A percentile compares a stretch with the other conserved stretches of the same genome.
phyloP scores from a whole-genome alignment of 2,113 vertebrate genomes.

The Neoarius graeffei region DNA sequence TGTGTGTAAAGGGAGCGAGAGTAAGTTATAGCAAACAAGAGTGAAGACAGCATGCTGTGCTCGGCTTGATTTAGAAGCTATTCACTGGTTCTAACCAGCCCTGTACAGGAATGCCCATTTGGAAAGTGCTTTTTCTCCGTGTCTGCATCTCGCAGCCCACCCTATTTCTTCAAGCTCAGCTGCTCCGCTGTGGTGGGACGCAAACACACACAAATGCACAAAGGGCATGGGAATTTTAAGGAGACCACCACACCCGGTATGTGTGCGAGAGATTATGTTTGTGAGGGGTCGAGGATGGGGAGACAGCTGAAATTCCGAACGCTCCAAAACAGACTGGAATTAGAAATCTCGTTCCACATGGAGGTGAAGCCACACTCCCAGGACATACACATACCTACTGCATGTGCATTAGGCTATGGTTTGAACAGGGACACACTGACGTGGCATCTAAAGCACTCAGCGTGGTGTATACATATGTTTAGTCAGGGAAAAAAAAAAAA shows the following conservation, averaged over 20 bases:
- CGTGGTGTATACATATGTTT: conserved; percentile 20
- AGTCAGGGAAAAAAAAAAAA: no score
- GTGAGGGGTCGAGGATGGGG: conserved; percentile 48
- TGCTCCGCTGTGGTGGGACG: conserved; percentile 60
- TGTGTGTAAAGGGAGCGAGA: conserved; percentile 36
- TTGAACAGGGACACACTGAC: conserved; percentile 24
- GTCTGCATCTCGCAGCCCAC: conserved; percentile 40
- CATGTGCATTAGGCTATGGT: conserved; percentile 32
- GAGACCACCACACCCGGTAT: conserved; percentile 65
- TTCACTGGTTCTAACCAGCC: conserved; percentile 66
- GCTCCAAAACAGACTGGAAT: conserved; percentile 71
- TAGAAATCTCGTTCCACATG: conserved; percentile 69
- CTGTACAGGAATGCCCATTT: conserved; percentile 72
- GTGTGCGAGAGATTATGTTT: conserved; percentile 45
- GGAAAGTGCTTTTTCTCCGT: conserved; percentile 51
- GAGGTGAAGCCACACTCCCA: conserved; percentile 41
- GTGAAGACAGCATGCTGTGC: conserved; percentile 57
- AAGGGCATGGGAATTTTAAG: conserved; percentile 61
- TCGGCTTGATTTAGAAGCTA: conserved; percentile 60
- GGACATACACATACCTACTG: conserved; percentile 47
- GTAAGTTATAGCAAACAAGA: conserved; percentile 35
- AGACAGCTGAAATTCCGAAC: conserved; percentile 79
- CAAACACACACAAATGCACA: conserved; percentile 49
- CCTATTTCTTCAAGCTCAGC: conserved; percentile 66
- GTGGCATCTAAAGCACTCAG: conserved; percentile 25